Conservation (phyloP, 2,888 invertebrate genomes). For the Abscondita cerata region DNA sequence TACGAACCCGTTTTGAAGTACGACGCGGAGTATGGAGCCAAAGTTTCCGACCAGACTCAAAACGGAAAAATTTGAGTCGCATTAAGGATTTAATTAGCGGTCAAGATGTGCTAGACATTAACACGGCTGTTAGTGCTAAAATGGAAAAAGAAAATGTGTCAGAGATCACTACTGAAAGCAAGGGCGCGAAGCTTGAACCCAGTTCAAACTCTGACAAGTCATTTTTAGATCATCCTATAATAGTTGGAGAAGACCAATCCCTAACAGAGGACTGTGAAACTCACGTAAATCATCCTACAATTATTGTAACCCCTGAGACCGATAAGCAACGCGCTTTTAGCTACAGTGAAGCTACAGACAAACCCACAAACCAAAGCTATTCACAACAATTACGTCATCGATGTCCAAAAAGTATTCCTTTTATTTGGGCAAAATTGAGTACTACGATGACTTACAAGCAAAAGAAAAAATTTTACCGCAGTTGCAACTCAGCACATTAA, state of each 20-base stretch:
- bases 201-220: not conserved
- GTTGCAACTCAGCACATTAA: constrained; percentile 13
- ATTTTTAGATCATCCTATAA: not conserved
- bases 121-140: constrained; percentile 57
- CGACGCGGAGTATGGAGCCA: too few species aligned
- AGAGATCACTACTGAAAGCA: constrained; percentile 34
- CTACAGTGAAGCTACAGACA: constrained; percentile 59
- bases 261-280: not conserved
- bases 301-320: constrained; percentile 66
- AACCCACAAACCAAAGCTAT: constrained; percentile 63
- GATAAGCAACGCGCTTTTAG: constrained; percentile 58
- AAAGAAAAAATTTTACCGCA: constrained; percentile 12
- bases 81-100: constrained; percentile 67
- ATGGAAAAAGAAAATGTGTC: constrained; percentile 4
- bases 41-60: too few species aligned
- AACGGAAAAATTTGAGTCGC: not conserved
- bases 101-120: constrained; percentile 70
- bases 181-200: constrained; percentile 34
- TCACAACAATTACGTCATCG: constrained; percentile 61
- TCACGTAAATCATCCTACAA: constrained; percentile 36
- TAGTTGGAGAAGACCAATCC: not conserved
- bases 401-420: constrained; percentile 70
- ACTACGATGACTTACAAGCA: constrained; percentile 31
- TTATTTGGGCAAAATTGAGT: constrained; percentile 59
- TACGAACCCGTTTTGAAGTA: too few species aligned